Conservation (phyloP, 2,888 invertebrate genomes). For the Thyatira batis region DNA sequence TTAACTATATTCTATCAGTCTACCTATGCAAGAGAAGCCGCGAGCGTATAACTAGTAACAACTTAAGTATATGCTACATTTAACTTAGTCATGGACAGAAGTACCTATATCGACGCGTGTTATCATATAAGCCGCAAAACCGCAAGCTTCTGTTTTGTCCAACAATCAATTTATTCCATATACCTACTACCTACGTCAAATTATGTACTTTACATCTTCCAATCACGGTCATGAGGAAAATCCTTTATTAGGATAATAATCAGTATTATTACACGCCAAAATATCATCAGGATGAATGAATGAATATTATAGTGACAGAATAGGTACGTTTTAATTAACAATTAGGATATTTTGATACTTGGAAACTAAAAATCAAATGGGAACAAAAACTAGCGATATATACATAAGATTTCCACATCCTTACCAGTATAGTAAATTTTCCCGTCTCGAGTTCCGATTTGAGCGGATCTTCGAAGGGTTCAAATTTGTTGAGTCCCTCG, state of each 20-base stretch:
- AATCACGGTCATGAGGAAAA: background rate
- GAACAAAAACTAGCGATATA: background rate
- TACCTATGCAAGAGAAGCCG: too few relatives aligned
- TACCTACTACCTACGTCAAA: background rate
- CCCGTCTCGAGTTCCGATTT: constrained; percentile 94
- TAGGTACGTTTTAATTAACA: too few relatives aligned
- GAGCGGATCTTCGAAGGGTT: constrained; percentile 91
- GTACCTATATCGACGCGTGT: background rate
- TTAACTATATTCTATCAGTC: too few relatives aligned
- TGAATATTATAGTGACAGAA: too few relatives aligned
- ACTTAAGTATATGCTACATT: too few relatives aligned
- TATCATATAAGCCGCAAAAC: background rate
- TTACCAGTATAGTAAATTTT: constrained; percentile 97
- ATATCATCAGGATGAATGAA: too few relatives aligned
- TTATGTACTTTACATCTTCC: background rate
- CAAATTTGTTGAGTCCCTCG: constrained; percentile 92
- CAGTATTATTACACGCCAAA: too few relatives aligned
- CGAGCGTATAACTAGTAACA: too few relatives aligned
- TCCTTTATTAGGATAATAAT: too few relatives aligned
- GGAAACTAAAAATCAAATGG: too few relatives aligned
- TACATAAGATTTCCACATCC: constrained; percentile 35
- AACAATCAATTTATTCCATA: background rate
- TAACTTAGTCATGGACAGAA: background rate
- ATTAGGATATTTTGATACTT: too few relatives aligned
- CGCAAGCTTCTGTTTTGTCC: background rate